These are phyloP conservation scores for Uromys caudimaculatus DNA, from an alignment of 2,797 vertebrate species.

Conservation along the genomic window DNA sequence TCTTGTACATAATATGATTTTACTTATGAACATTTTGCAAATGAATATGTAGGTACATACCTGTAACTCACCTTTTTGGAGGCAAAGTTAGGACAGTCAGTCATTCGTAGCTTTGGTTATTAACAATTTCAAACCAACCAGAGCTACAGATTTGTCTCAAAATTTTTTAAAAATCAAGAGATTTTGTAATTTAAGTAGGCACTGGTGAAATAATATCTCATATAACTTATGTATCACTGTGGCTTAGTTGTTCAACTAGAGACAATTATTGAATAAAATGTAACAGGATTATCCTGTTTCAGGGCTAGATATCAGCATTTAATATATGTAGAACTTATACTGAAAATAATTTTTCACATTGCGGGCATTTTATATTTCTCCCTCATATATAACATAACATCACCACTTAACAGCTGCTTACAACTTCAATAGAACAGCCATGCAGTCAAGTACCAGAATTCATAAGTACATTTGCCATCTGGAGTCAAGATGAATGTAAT, in stretches of 20 bases:
- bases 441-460: slow-evolving; percentile 64
- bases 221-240: background rate
- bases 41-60: background rate
- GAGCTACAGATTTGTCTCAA: background rate
- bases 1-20: background rate
- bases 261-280: slow-evolving; percentile 32
- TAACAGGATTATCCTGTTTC: background rate
- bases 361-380: slow-evolving; percentile 37
- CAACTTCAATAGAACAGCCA: slow-evolving; percentile 67
- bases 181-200: slow-evolving; percentile 33
- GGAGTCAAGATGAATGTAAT: slow-evolving; percentile 70
- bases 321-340: slow-evolving; percentile 1
- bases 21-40: slow-evolving; percentile 43
- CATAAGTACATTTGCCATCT: slow-evolving; percentile 72
- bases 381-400: background rate
- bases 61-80: background rate
- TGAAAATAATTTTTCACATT: slow-evolving; percentile 57
- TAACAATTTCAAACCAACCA: background rate
- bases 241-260: slow-evolving; percentile 15
- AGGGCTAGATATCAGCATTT: slow-evolving; percentile 12
- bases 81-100: background rate
- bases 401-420: slow-evolving; percentile 54
- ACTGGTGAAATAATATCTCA: slow-evolving; percentile 15
- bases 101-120: background rate
- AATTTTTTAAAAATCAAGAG: background rate